These are phyloP conservation scores for Ethmia dodecea DNA, from an alignment of 2,888 invertebrate genomes.

Conservation along the genomic window DNA sequence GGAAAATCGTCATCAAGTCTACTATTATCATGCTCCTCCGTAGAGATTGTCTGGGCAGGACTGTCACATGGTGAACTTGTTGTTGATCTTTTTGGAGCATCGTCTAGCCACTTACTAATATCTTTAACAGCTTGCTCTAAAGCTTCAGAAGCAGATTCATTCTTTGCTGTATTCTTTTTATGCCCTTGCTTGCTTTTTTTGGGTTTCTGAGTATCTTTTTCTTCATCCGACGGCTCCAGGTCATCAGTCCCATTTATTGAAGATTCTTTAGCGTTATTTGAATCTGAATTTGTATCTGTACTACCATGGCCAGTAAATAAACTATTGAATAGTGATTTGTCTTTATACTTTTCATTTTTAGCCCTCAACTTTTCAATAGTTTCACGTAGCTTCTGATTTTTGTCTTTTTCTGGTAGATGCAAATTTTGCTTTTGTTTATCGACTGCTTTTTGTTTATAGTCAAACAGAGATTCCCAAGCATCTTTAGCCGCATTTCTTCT, in stretches of 20 bases:
- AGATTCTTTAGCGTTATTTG: constrained; percentile 31
- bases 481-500: constrained; percentile 71
- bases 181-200: constrained; percentile 51
- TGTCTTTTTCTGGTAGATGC: constrained; percentile 60
- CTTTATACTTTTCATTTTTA: constrained; percentile 76
- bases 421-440: constrained; percentile 57
- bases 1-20: constrained; percentile 60
- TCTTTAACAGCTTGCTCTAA: constrained; percentile 86
- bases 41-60: constrained; percentile 81
- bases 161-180: constrained; percentile 70
- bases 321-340: constrained; percentile 46
- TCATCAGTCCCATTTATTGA: constrained; percentile 29
- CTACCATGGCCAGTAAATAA: constrained; percentile 44
- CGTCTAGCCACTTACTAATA: constrained; percentile 93
- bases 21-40: constrained; percentile 78
- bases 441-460: constrained; percentile 58
- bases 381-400: constrained; percentile 70
- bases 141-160: constrained; percentile 76
- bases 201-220: constrained; percentile 32
- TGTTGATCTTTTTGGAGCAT: constrained; percentile 86
- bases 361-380: constrained; percentile 82
- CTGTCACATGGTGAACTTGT: constrained; percentile 89
- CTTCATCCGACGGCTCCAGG: constrained; percentile 31
- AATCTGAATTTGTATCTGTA: constrained; percentile 32
- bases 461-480: constrained; percentile 66